Conservation (phyloP, 2,797 vertebrate species). For the Clarias pachynema region DNA sequence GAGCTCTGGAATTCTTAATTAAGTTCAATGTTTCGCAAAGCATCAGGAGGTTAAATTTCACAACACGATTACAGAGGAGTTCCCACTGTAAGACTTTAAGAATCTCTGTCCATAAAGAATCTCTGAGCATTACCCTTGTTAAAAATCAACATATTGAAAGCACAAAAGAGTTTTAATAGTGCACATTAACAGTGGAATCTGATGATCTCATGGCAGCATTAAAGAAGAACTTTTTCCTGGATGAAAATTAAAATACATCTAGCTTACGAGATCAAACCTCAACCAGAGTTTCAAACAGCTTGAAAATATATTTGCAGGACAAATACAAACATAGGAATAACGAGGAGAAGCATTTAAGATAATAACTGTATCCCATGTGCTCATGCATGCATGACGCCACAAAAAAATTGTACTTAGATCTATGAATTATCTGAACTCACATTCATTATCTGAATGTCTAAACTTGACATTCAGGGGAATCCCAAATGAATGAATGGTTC, state of each 20-base stretch:
- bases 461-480: neutral
- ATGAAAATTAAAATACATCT: neutral
- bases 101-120: neutral
- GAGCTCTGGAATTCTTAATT: neutral
- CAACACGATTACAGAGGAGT: no score
- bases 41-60: neutral
- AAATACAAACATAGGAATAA: neutral
- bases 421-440: neutral
- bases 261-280: no score
- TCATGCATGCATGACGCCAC: neutral
- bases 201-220: neutral
- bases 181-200: neutral
- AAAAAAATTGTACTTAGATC: neutral
- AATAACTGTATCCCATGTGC: neutral
- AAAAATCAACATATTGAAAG: neutral
- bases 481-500: neutral
- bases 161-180: neutral
- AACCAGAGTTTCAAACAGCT: neutral
- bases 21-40: neutral
- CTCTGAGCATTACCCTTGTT: no score
- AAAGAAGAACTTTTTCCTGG: neutral
- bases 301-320: neutral
- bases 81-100: neutral
- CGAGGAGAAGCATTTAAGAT: neutral
- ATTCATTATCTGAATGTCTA: neutral